Evolutionary conservation across 1,140 invertebrate species (phyloP).

Genomic region (Drosophila melanogaster): DNA sequence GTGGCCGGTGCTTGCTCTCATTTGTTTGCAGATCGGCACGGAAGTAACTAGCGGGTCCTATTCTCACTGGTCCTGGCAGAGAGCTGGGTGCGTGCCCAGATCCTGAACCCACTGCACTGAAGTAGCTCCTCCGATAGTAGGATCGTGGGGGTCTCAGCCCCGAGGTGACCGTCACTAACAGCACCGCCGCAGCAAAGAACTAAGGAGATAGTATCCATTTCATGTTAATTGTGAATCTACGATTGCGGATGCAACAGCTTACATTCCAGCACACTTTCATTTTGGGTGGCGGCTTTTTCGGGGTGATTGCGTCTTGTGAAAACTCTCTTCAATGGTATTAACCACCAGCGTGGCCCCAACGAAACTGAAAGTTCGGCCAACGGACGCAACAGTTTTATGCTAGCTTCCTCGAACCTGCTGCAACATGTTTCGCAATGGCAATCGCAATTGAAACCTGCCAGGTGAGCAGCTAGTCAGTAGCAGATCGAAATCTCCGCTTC

Average conservation of each 20-base stretch:
- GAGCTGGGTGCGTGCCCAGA: conserved; percentile 22
- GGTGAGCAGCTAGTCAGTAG: conserved; percentile 42
- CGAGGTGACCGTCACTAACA: conserved; percentile 33
- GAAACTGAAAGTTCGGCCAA: conserved; percentile 84
- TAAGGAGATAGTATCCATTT: conserved; percentile 17
- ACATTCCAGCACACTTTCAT: conserved; percentile 67
- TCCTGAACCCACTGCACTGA: conserved; percentile 34
- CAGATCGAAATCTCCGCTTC: conserved; percentile 59
- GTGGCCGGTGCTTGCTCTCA: conserved; percentile 71
- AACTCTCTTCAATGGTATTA: conserved; percentile 21
- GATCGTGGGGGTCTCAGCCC: conserved; percentile 55
- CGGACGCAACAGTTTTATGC: conserved; percentile 82
- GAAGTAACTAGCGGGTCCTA: conserved; percentile 45
- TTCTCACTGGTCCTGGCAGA: conserved; percentile 51
- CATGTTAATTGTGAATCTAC: background rate
- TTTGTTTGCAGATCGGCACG: conserved; percentile 67
- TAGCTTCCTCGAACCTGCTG: conserved; percentile 70
- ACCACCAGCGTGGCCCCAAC: conserved; percentile 69
- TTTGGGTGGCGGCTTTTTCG: conserved; percentile 16
- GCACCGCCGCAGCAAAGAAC: conserved; percentile 47
- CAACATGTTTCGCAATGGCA: conserved; percentile 64
- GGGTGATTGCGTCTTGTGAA: conserved; percentile 18
- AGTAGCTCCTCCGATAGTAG: conserved; percentile 65
- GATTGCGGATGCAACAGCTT: conserved; percentile 34
- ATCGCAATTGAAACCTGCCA: conserved; percentile 54